Conservation (phyloP, 2,888 invertebrate genomes). For the Chalcis sispes region DNA sequence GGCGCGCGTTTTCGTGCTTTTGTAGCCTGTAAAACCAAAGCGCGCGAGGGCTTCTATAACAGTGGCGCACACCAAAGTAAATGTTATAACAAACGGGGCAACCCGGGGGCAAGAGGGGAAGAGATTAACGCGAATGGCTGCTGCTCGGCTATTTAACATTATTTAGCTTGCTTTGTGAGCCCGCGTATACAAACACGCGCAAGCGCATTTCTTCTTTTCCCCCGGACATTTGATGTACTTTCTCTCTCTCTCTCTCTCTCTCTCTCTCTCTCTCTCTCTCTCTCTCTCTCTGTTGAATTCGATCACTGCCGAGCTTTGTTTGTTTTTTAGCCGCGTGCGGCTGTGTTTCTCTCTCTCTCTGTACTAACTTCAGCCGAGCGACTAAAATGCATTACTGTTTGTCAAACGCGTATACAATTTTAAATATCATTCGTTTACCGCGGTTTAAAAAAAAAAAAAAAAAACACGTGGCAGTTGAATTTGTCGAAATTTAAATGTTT, state of each 20-base stretch:
- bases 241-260: neutral
- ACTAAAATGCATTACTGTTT: conserved; percentile 31
- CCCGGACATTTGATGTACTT: conserved; percentile 68
- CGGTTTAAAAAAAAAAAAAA: too few species aligned
- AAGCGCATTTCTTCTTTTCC: conserved; percentile 69
- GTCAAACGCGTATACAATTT: conserved; percentile 6
- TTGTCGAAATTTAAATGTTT: too few species aligned
- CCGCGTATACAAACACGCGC: conserved; percentile 69
- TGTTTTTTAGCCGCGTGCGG: conserved; percentile 31
- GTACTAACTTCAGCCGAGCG: neutral
- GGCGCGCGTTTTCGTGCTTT: conserved; percentile 66
- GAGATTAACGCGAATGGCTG: conserved; percentile 61
- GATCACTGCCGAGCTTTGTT: neutral
- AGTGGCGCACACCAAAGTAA: conserved; percentile 73
- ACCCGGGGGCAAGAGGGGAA: too few species aligned
- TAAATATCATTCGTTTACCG: conserved; percentile 12
- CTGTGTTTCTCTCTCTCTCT: too few species aligned
- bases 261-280: too few species aligned
- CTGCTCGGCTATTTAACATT: conserved; percentile 74
- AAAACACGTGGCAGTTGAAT: too few species aligned
- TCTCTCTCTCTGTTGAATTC: too few species aligned
- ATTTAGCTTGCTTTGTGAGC: conserved; percentile 74
- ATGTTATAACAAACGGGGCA: conserved; percentile 75
- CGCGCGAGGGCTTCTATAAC: conserved; percentile 60
- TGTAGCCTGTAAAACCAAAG: conserved; percentile 2